Conservation (phyloP, 92 coral and sea anemone genomes). For the Pocillopora grandis region DNA sequence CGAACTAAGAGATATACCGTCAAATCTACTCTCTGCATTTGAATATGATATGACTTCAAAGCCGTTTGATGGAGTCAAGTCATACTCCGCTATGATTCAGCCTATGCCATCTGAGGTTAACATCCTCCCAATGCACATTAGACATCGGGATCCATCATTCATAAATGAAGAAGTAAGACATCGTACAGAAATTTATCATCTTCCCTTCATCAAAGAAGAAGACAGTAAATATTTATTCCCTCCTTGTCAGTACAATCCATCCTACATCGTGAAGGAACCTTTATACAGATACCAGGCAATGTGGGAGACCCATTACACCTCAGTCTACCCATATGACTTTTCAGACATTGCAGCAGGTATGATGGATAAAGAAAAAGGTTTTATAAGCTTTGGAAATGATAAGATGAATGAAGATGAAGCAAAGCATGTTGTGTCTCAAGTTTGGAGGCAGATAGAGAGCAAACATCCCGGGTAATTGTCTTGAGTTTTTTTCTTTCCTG, state of each 20-base stretch:
- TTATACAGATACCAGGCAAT: slow-evolving; percentile 51
- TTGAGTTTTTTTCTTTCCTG: no score
- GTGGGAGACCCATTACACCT: slow-evolving; percentile 82
- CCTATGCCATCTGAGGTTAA: slow-evolving; percentile 32
- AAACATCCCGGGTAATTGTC: slow-evolving; percentile 60
- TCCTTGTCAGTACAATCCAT: slow-evolving; percentile 47
- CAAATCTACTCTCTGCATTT: slow-evolving; percentile 9
- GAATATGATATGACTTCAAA: slow-evolving; percentile 21
- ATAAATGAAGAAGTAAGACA: slow-evolving; percentile 13
- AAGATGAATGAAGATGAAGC: slow-evolving; percentile 54
- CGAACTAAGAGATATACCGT: slow-evolving; percentile 43
- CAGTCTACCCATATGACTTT: slow-evolving; percentile 70
- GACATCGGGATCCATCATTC: slow-evolving; percentile 22
- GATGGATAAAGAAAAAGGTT: slow-evolving; percentile 26
- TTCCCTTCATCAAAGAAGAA: slow-evolving; percentile 64
- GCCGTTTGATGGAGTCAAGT: neutral
- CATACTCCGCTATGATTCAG: neutral
- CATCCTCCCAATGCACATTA: slow-evolving; percentile 52
- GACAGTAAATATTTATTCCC: slow-evolving; percentile 59
- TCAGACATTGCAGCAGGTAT: slow-evolving; percentile 39
- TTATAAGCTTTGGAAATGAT: slow-evolving; percentile 85
- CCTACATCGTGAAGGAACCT: slow-evolving; percentile 39
- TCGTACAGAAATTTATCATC: slow-evolving; percentile 49
- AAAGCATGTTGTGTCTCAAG: slow-evolving; percentile 33
- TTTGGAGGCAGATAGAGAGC: slow-evolving; percentile 54